Evolutionary conservation across 2,797 vertebrate species (phyloP), one percentile per base, ranked within the genome.

Genomic region (Centroberyx gerrardi): DNA sequence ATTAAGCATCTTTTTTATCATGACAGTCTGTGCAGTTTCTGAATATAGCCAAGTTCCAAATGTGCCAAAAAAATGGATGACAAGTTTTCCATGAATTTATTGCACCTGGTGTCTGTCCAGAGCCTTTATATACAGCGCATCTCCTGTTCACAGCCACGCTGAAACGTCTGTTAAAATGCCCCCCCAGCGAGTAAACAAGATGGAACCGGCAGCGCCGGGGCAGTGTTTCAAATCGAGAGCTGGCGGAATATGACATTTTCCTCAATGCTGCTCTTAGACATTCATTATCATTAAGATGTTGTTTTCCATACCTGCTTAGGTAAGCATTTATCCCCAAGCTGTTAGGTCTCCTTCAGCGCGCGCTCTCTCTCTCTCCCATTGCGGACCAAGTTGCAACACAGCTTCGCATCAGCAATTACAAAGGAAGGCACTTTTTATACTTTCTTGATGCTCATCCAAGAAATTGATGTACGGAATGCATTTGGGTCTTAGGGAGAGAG

Each of bases 251-350:
- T 86, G 89, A 88, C 84, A 83, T 80, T 61, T 81, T 63, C 77
- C 84, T 78, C 84, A 88, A 87, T 79, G 87, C 56, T 72, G 69
- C 76, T 87, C 73, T 83, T 66, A 88, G 80, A 84, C 85, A 86
- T 93, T 91, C 87, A 90, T 92, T 89, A 90, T 90, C 88, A 90
- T 91, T 91, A 90, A 91, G 80, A 87, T 85, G 85, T 76, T 87
- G 74, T 70, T 91, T 86, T 83, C 79, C 42, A 51, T 80, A 80
- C 72, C 78, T 92, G 87, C 83, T 85, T 88, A 74, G 74, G 83
- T 88, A 85, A 91, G 91, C 87, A 85, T 89, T 91, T 89, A 86
- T 85, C 68, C 76, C 73, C 53, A 44, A 72, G 84, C 87, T 89
- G 77, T 83, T 81, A 60, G 73, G 68, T 82, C 83, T 79, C 69